These are phyloP conservation scores for Odocoileus hemionus DNA, from an alignment of 2,113 vertebrate genomes.

Conservation along the genomic window DNA sequence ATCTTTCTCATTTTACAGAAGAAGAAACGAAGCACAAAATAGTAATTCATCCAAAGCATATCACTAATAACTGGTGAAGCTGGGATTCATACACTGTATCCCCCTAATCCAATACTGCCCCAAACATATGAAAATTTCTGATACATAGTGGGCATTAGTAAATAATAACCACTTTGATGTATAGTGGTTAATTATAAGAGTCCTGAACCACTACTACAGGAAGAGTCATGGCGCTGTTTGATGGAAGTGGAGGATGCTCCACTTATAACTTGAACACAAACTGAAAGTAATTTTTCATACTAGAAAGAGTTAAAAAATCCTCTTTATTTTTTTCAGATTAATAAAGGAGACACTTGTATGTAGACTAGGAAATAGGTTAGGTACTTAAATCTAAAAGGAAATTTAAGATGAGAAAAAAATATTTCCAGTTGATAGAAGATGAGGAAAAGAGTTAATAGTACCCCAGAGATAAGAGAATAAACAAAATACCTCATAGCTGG, in stretches of 20 bases:
- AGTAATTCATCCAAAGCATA: neutral
- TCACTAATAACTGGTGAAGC: neutral
- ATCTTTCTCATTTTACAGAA: neutral
- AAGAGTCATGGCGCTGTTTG: neutral
- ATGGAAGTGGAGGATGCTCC: neutral
- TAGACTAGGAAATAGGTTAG: neutral
- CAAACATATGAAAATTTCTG: neutral
- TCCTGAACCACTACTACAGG: neutral
- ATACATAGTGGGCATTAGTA: neutral
- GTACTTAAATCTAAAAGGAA: constrained; percentile 37
- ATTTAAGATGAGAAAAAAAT: constrained; percentile 17
- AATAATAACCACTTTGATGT: neutral
- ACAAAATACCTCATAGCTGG: neutral
- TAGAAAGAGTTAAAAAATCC: neutral
- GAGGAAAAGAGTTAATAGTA: neutral
- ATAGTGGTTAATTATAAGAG: neutral
- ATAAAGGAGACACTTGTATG: constrained; percentile 20
- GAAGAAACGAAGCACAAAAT: neutral
- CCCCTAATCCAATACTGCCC: neutral
- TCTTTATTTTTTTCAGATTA: neutral
- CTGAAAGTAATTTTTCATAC: neutral
- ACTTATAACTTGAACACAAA: neutral
- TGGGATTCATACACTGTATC: neutral
- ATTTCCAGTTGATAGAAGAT: neutral
- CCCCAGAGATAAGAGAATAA: constrained; percentile 29